Evolutionary conservation across 2,113 vertebrate species (phyloP), one percentile per base, ranked within the genome.

Genomic region (Vimba vimba): DNA sequence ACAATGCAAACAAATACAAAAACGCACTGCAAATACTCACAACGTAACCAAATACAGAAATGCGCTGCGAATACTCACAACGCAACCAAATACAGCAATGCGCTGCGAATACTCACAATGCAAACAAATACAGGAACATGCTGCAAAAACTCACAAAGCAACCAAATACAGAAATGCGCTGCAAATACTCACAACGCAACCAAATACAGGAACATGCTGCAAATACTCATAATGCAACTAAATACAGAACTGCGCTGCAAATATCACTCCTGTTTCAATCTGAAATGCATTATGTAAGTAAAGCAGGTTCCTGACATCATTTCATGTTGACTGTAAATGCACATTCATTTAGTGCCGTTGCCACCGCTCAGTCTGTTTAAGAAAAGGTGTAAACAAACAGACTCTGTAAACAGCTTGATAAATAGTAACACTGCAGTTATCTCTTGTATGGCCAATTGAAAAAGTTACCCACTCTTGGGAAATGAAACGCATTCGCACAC

Each of bases 311-410:
- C 47, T 8, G 30, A 77, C 17, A 33, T 1, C 27, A 33, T 77
- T 77, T 55, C 8, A 57, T 57, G 19, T 78, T 11, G 2, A 33
- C 19, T 59, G 7, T 57, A 59, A 79, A 79, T 79, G 2, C 11
- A 13, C 17, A 33, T 2, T 69, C 0, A 36, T 57, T 36, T 13
- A 59, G 12, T 39, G 17, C 52, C 2, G 1, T 45, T 79, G 8
- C 0, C 30, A 57, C 30, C 4, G 15, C 30, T 79, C 25, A 33
- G 0, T 78, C 52, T 79, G 11, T 77, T 85, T 36, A 66, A 25
- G 27, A 45, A 43, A 79, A 62, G 23, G 27, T 76, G 55, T 75
- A 57, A 59, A 50, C 71, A 45, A 83, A 83, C 69, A 60, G 21
- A 10, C 68, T 36, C 25, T 4, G 27, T 71, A 69, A 59, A 73